These are phyloP conservation scores for Hemibagrus wyckioides DNA, from an alignment of 2,113 vertebrate genomes.

Conservation along the genomic window DNA sequence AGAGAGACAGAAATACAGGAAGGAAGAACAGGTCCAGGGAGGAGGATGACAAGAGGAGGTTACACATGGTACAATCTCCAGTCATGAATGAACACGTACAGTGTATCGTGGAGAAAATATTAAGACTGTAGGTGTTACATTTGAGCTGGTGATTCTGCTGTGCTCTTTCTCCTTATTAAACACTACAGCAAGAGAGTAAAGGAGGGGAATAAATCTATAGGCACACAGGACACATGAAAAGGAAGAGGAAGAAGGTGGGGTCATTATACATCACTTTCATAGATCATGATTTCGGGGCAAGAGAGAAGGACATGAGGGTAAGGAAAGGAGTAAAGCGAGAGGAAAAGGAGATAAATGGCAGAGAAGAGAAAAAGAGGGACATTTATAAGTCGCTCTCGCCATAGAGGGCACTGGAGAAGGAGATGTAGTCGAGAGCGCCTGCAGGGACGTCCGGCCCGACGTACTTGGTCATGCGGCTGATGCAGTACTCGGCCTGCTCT, in stretches of 20 bases:
- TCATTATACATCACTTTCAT: neutral
- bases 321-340: neutral
- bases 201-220: neutral
- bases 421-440: slow-evolving; percentile 88
- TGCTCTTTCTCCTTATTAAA: neutral
- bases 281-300: neutral
- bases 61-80: slow-evolving; percentile 6
- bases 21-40: neutral
- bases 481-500: slow-evolving; percentile 90
- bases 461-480: slow-evolving; percentile 87
- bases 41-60: neutral
- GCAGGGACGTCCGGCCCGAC: slow-evolving; percentile 66
- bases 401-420: slow-evolving; percentile 90
- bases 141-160: slow-evolving; percentile 24
- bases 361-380: slow-evolving; percentile 52
- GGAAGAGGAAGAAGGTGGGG: slow-evolving; percentile 46
- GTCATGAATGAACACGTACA: neutral
- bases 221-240: slow-evolving; percentile 29
- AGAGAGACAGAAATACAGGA: neutral
- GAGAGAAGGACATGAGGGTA: slow-evolving; percentile 32
- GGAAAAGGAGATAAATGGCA: slow-evolving; percentile 12
- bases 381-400: slow-evolving; percentile 90
- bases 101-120: neutral
- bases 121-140: slow-evolving; percentile 28
- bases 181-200: slow-evolving; percentile 31